These are phyloP conservation scores for Saimiri boliviensis DNA, from an alignment of 2,113 vertebrate species.

Conservation along the genomic window DNA sequence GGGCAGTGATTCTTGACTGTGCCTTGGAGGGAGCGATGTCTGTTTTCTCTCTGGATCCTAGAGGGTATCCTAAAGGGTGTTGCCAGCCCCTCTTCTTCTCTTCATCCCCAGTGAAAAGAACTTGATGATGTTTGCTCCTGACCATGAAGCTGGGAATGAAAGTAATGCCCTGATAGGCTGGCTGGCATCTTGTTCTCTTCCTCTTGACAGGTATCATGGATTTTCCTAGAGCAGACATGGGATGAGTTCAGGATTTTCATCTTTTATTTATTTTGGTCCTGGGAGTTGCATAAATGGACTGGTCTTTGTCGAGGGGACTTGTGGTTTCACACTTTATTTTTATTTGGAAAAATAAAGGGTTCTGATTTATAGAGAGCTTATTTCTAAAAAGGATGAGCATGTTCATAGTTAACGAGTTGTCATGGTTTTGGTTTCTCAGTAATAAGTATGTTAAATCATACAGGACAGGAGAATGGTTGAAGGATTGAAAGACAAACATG, in stretches of 20 bases:
- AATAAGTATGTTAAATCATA: conserved; percentile 73
- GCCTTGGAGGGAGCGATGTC: background rate
- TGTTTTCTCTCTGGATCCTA: background rate
- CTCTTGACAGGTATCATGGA: background rate
- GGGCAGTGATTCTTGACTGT: background rate
- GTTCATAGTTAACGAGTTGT: conserved; percentile 61
- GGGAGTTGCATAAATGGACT: background rate
- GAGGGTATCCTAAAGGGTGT: background rate
- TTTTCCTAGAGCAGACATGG: background rate
- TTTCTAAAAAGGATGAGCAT: background rate
- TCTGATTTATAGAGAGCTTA: conserved; percentile 49
- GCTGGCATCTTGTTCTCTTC: background rate
- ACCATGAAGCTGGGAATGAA: fast-evolving
- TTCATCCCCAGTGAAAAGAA: background rate
- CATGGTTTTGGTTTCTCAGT: conserved; percentile 64
- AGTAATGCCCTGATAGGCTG: too few relatives aligned
- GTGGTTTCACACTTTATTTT: conserved; percentile 31
- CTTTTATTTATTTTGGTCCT: background rate
- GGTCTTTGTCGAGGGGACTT: background rate
- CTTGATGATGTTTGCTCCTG: background rate
- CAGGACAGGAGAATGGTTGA: conserved; percentile 36
- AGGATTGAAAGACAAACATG: conserved; percentile 39
- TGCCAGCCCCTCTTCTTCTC: background rate
- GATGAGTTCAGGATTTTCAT: background rate
- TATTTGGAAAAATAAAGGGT: conserved; percentile 43